Percentiles rank a stretch among this genome's conserved stretches.
These are phyloP conservation scores for Mactra quadrangularis DNA, from an alignment of 1,140 invertebrate species.

Conservation along the genomic window DNA sequence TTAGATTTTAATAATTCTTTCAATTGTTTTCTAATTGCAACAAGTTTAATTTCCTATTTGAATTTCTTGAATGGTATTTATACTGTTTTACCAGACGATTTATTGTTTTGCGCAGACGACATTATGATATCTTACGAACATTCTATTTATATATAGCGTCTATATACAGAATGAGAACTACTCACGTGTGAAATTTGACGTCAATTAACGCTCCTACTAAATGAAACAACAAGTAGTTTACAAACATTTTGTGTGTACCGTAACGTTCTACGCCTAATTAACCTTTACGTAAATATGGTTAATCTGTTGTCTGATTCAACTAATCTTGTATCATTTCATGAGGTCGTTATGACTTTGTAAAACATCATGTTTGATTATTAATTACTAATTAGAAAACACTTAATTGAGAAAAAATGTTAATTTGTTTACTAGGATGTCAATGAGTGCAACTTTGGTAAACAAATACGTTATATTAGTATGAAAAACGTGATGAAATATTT, in stretches of 20 bases:
- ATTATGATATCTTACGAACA: too few relatives aligned
- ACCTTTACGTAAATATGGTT: conserved; percentile 15
- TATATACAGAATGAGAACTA: not conserved
- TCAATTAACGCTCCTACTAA: too few relatives aligned
- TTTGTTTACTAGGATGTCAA: conserved; percentile 1
- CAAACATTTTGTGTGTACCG: too few relatives aligned
- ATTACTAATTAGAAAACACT: not conserved
- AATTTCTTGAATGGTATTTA: too few relatives aligned
- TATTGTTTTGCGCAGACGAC: too few relatives aligned
- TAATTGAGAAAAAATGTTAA: conserved; percentile 5
- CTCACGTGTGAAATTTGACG: too few relatives aligned
- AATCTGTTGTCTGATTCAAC: not conserved
- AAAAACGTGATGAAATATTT: too few relatives aligned
- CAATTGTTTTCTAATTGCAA: too few relatives aligned
- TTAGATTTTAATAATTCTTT: not conserved
- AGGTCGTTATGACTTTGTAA: conserved; percentile 6
- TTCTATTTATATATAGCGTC: too few relatives aligned
- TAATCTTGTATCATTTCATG: not conserved
- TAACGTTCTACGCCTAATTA: conserved; percentile 1
- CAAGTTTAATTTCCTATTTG: too few relatives aligned
- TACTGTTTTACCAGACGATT: too few relatives aligned
- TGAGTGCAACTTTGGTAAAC: not conserved
- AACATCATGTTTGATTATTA: conserved; percentile 18
- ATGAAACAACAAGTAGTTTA: too few relatives aligned
- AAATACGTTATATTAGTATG: not conserved